Evolutionary conservation across 2,797 vertebrate species (phyloP), one percentile per base, ranked within the genome.

Genomic region (Novumbra hubbsi): DNA sequence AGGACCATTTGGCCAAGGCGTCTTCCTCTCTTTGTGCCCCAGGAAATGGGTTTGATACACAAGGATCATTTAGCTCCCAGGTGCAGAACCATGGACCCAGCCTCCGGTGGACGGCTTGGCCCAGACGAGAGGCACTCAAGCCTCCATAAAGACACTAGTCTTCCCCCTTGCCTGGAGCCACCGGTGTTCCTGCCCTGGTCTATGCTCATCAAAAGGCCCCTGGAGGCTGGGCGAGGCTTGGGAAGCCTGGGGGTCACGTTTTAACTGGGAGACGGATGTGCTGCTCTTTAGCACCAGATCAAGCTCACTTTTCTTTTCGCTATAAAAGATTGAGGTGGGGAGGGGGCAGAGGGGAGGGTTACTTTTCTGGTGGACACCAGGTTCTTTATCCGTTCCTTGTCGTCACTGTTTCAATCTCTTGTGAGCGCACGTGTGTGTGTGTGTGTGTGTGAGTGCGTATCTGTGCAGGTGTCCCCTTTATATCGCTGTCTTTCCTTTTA

Each of bases 61-160:
- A 90, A 75, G 88, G 85, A 82, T 89, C 91, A 91, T 93, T 93
- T 89, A 93, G 90, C 73, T 80, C 82, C 90, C 92, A 94, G 93
- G 93, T 93, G 93, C 93, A 92, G 90, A 83, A 78, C 87, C 83
- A 82, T 73, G 75, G 75, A 80, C 72, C 70, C 79, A 81, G 74
- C 72, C 89, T 79, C 83, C 84, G 87, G 78, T 82, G 81, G 87
- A 88, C 81, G 82, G 87, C 89, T 90, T 91, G 86, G 86, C 88
- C 93, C 92, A 93, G 91, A 92, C 90, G 92, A 93, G 92, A 55
- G 73, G 81, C 89, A 86, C 87, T 84, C 87, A 81, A 85, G 81
- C 83, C 84, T 85, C 90, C 90, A 93, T 93, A 94, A 93, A 92
- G 92, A 91, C 87, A 76, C 88, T 88, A 92, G 88, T 93, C 90